These are phyloP conservation scores for Thalassaphorura encarpata DNA, from an alignment of 1,140 invertebrate genomes.

Conservation along the genomic window DNA sequence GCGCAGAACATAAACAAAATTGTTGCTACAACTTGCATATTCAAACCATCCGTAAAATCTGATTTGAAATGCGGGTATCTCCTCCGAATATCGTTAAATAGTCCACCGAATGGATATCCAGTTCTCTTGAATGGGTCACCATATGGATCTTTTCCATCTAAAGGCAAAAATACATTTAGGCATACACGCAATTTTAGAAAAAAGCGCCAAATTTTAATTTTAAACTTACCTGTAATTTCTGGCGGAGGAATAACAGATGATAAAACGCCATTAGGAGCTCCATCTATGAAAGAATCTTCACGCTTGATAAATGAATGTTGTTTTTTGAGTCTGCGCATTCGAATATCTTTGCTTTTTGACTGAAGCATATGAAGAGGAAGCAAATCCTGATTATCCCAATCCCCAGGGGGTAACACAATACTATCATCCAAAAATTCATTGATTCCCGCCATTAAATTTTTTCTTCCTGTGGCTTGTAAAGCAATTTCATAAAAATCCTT, in stretches of 20 bases:
- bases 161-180: background rate
- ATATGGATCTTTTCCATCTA: background rate
- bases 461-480: slow-evolving; percentile 74
- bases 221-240: background rate
- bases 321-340: slow-evolving; percentile 20
- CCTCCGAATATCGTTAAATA: slow-evolving; percentile 76
- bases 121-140: slow-evolving; percentile 64
- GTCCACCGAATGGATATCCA: slow-evolving; percentile 66
- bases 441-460: slow-evolving; percentile 80
- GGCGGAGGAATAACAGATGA: background rate
- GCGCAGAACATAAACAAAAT: slow-evolving; percentile 96
- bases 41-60: slow-evolving; percentile 78
- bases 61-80: slow-evolving; percentile 75
- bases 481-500: slow-evolving; percentile 83
- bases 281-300: slow-evolving; percentile 23
- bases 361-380: slow-evolving; percentile 46
- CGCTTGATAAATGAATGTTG: slow-evolving; percentile 19
- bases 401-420: slow-evolving; percentile 85
- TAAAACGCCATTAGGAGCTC: background rate
- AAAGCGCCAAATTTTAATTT: background rate
- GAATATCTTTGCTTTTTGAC: slow-evolving; percentile 33
- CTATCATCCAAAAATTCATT: slow-evolving; percentile 91
- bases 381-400: slow-evolving; percentile 47
- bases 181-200: background rate
- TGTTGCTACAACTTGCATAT: slow-evolving; percentile 74